Conservation (phyloP, 92 coral and sea anemone species). For the Heliopora coerulea region DNA sequence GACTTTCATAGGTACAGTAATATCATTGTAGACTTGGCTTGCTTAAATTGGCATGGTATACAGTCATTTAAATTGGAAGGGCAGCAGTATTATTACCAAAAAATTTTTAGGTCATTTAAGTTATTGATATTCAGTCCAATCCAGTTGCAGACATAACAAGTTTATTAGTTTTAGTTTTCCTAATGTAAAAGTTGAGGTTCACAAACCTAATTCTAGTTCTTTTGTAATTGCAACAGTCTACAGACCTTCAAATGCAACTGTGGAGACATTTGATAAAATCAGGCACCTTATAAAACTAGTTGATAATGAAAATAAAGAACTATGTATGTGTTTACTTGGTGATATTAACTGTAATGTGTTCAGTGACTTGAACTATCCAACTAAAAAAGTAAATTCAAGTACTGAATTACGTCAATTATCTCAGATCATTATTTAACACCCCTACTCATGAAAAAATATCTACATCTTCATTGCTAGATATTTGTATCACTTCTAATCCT, state of each 20-base stretch:
- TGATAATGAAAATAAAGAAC: slow-evolving; percentile 27
- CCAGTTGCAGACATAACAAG: too few relatives aligned
- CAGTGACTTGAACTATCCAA: not conserved
- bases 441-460: slow-evolving; percentile 32
- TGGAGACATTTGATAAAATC: slow-evolving; percentile 11
- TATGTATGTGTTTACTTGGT: slow-evolving; percentile 31
- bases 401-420: slow-evolving; percentile 32
- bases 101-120: too few relatives aligned
- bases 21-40: too few relatives aligned
- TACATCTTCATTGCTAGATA: slow-evolving; percentile 34
- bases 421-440: slow-evolving; percentile 33
- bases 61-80: too few relatives aligned
- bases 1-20: too few relatives aligned
- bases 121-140: too few relatives aligned
- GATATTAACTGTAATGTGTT: slow-evolving; percentile 38
- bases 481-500: slow-evolving; percentile 7
- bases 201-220: slow-evolving; percentile 41
- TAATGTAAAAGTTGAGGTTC: too few relatives aligned
- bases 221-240: slow-evolving; percentile 38
- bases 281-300: slow-evolving; percentile 1
- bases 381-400: slow-evolving; percentile 22
- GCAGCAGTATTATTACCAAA: too few relatives aligned
- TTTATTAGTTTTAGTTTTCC: too few relatives aligned
- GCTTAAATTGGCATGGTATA: too few relatives aligned
- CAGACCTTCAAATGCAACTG: slow-evolving; percentile 41